Evolutionary conservation across 2,888 invertebrate species (phyloP).

Genomic region (Sminthurides aquaticus): DNA sequence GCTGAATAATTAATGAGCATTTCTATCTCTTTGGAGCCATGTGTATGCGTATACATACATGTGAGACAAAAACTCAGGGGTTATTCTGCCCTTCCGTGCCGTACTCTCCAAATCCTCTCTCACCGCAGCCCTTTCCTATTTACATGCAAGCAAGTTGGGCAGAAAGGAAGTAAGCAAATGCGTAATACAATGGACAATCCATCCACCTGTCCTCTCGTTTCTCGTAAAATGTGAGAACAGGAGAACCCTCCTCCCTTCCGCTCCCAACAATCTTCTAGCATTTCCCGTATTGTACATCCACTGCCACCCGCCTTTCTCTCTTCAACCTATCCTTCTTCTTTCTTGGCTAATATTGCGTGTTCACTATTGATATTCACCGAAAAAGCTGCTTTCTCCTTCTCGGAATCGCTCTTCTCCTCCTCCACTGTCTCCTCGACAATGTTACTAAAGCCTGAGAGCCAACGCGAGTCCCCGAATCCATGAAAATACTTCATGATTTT

Average conservation of each 20-base stretch:
- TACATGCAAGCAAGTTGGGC: background rate
- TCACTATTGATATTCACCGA: background rate
- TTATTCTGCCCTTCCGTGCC: background rate
- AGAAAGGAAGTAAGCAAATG: no score
- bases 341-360: background rate
- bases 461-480: no score
- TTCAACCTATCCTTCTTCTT: background rate
- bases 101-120: background rate
- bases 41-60: background rate
- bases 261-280: no score
- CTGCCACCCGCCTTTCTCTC: background rate
- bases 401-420: background rate
- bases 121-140: background rate
- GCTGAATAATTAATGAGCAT: constrained; percentile 15
- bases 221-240: background rate
- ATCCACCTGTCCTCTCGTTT: background rate
- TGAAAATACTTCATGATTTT: no score
- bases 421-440: no score
- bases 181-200: background rate
- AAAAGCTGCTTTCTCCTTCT: background rate
- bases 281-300: background rate
- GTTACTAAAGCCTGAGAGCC: no score
- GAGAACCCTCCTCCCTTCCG: background rate
- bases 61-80: background rate
- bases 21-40: constrained; percentile 8